These are phyloP conservation scores for Nephrotoma flavescens DNA, from an alignment of 2,888 invertebrate species.

Conservation along the genomic window DNA sequence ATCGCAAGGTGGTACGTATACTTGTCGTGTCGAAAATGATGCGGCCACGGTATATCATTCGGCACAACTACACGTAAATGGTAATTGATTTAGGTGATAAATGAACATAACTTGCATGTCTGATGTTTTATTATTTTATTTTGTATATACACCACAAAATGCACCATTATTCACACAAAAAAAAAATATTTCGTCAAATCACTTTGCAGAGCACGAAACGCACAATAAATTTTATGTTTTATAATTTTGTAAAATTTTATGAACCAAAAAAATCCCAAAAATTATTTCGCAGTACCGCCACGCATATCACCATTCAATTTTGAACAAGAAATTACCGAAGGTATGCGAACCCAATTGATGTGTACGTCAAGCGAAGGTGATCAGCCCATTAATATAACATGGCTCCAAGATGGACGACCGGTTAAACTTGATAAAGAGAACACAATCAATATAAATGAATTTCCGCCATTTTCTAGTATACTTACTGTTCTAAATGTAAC, in stretches of 20 bases:
- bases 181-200: background rate
- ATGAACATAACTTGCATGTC: background rate
- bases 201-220: background rate
- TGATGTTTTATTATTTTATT: background rate
- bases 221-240: background rate
- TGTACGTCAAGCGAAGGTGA: constrained; percentile 42
- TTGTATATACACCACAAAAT: background rate
- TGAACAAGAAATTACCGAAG: constrained; percentile 61
- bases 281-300: constrained; percentile 54
- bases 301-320: constrained; percentile 71
- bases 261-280: background rate
- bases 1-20: constrained; percentile 42
- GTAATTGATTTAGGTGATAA: constrained; percentile 23
- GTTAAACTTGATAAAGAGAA: constrained; percentile 23
- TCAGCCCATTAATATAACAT: constrained; percentile 39
- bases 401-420: constrained; percentile 34
- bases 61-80: constrained; percentile 43
- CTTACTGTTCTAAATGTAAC: constrained; percentile 33
- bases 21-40: constrained; percentile 42
- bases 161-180: background rate
- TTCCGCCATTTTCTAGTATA: constrained; percentile 37
- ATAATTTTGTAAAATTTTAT: background rate
- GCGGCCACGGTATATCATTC: constrained; percentile 42
- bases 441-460: constrained; percentile 37
- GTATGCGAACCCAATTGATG: constrained; percentile 60